Conservation (phyloP, 2,113 vertebrate species). For the Xiphophorus maculatus region DNA sequence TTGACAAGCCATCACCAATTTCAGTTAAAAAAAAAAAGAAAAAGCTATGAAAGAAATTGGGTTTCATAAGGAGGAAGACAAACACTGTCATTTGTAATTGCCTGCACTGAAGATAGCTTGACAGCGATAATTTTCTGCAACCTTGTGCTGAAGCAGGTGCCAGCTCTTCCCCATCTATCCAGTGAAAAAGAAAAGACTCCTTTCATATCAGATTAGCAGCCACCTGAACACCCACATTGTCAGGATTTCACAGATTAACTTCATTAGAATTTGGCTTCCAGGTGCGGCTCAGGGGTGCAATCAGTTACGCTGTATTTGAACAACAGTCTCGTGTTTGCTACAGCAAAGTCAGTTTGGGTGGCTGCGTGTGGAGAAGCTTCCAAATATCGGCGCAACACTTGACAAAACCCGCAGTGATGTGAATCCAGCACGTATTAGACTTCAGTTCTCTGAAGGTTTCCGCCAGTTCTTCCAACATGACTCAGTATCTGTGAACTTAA, state of each 20-base stretch:
- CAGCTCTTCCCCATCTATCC: constrained; percentile 62
- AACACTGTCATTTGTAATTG: constrained; percentile 77
- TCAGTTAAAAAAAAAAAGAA: constrained; percentile 19
- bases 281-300: constrained; percentile 70
- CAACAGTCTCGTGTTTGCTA: constrained; percentile 51
- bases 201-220: constrained; percentile 73
- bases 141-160: constrained; percentile 74
- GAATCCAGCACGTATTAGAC: constrained; percentile 39
- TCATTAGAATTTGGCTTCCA: constrained; percentile 78
- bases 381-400: constrained; percentile 22
- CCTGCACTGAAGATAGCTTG: constrained; percentile 59
- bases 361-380: constrained; percentile 29
- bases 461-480: constrained; percentile 7
- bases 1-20: constrained; percentile 61
- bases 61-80: constrained; percentile 65
- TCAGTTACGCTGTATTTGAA: constrained; percentile 70
- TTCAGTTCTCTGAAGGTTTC: constrained; percentile 40
- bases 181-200: constrained; percentile 66
- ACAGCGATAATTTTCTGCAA: constrained; percentile 67
- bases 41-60: constrained; percentile 49
- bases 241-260: constrained; percentile 75
- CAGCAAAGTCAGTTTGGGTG: constrained; percentile 45
- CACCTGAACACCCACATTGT: constrained; percentile 75
- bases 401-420: constrained; percentile 9
- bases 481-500: constrained; percentile 15